These are phyloP conservation scores for Drosophila fuyamai DNA, from an alignment of 1,140 invertebrate species.

Conservation along the genomic window DNA sequence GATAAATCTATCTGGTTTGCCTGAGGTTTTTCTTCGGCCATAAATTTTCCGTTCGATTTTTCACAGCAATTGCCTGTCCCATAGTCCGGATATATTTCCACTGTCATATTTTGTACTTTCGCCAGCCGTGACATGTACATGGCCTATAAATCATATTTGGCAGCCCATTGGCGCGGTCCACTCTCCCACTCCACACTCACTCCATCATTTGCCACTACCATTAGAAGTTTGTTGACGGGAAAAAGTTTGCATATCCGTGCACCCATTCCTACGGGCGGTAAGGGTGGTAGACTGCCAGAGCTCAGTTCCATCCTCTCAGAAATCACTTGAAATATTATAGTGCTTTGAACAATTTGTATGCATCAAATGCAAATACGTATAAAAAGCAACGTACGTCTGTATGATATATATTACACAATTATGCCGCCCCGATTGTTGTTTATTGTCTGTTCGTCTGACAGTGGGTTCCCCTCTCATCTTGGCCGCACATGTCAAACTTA, in stretches of 20 bases:
- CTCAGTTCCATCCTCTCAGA: constrained; percentile 23
- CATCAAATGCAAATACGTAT: constrained; percentile 67
- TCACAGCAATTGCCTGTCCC: constrained; percentile 15
- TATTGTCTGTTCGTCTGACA: constrained; percentile 46
- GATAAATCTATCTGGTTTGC: constrained; percentile 44
- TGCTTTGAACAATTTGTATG: constrained; percentile 56
- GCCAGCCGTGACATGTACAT: constrained; percentile 62
- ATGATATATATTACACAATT: constrained; percentile 57
- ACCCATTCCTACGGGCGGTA: background rate
- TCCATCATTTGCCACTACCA: constrained; percentile 35
- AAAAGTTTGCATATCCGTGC: constrained; percentile 12
- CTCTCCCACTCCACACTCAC: constrained; percentile 41
- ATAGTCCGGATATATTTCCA: constrained; percentile 58
- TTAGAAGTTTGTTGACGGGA: constrained; percentile 34
- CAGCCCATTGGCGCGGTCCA: constrained; percentile 62
- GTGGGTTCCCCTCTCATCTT: background rate
- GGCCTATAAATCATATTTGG: constrained; percentile 79
- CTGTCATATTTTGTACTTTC: constrained; percentile 64
- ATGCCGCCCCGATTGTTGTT: constrained; percentile 61
- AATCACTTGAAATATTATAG: constrained; percentile 57
- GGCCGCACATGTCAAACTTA: constrained; percentile 22
- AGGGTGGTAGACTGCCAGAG: constrained; percentile 2
- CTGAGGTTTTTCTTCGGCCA: constrained; percentile 27
- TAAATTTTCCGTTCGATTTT: constrained; percentile 30
- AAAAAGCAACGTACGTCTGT: background rate